phyloP scores from a whole-genome alignment of 2,113 vertebrate species.

The Gasterosteus nipponicus region DNA sequence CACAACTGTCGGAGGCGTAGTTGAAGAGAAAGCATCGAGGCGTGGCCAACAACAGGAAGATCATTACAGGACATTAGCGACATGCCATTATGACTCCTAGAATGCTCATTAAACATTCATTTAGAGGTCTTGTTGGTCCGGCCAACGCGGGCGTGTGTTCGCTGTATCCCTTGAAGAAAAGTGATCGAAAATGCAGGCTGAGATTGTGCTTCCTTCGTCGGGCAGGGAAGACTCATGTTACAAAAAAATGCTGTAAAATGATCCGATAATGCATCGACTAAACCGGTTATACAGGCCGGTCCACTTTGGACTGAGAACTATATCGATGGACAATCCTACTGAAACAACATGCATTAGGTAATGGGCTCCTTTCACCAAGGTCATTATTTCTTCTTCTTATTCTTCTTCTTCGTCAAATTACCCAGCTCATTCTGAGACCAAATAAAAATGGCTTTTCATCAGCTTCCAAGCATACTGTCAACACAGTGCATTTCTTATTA shows the following conservation, averaged over 20 bases:
- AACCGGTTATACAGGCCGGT: conserved; percentile 81
- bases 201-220: conserved; percentile 82
- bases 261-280: conserved; percentile 84
- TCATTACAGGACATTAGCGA: conserved; percentile 99
- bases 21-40: conserved; percentile 88
- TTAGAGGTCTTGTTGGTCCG: conserved; percentile 87
- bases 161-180: conserved; percentile 61
- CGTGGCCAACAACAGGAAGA: conserved; percentile 91
- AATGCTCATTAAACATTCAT: conserved; percentile 99
- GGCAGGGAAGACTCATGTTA: conserved; percentile 88
- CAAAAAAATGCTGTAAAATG: conserved; percentile 89
- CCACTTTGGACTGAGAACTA: conserved; percentile 72
- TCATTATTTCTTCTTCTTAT: conserved; percentile 7
- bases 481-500: neutral
- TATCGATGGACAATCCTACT: conserved; percentile 66
- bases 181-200: conserved; percentile 64
- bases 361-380: conserved; percentile 32
- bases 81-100: conserved; percentile 96
- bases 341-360: conserved; percentile 68
- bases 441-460: conserved; percentile 8
- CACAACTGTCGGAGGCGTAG: conserved; percentile 91
- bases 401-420: neutral
- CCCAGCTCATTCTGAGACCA: neutral
- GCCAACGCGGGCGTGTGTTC: conserved; percentile 74
- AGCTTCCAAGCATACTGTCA: neutral